These are phyloP conservation scores for Didymodactylos carnosus DNA, from an alignment of 2,888 invertebrate genomes.

Conservation along the genomic window DNA sequence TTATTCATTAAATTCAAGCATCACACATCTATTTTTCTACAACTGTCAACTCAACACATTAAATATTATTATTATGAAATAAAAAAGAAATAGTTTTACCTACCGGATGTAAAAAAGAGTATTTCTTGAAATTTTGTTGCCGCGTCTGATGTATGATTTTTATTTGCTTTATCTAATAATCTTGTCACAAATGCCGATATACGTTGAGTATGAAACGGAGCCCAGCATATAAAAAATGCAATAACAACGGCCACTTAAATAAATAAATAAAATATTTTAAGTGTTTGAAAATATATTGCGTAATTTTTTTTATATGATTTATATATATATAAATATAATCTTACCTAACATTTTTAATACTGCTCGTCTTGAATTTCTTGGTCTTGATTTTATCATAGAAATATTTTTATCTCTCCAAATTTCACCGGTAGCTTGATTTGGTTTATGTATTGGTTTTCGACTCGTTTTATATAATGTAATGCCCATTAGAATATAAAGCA, in stretches of 20 bases:
- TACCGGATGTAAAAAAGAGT: not conserved
- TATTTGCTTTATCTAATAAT: not conserved
- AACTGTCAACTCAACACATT: no score
- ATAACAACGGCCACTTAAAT: slow-evolving; percentile 69
- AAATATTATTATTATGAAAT: no score
- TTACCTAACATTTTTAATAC: slow-evolving; percentile 27
- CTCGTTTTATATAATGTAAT: slow-evolving; percentile 19
- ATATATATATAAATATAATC: slow-evolving; percentile 6
- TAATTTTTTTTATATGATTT: not conserved
- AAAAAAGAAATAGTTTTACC: no score
- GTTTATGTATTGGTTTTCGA: not conserved
- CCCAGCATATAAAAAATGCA: slow-evolving; percentile 73
- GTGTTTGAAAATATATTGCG: no score
- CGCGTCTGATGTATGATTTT: not conserved
- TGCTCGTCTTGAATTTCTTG: slow-evolving; percentile 18
- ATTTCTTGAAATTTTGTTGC: not conserved
- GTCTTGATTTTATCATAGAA: not conserved
- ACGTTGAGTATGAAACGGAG: slow-evolving; percentile 76
- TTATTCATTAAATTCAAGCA: no score
- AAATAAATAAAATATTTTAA: slow-evolving; percentile 10
- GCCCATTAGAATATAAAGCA: slow-evolving; percentile 44
- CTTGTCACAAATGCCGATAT: slow-evolving; percentile 45
- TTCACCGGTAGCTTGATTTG: no score
- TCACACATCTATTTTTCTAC: no score
- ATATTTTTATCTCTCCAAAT: not conserved